phyloP scores from a whole-genome alignment of 2,797 vertebrate species.

The Lateolabrax maculatus region DNA sequence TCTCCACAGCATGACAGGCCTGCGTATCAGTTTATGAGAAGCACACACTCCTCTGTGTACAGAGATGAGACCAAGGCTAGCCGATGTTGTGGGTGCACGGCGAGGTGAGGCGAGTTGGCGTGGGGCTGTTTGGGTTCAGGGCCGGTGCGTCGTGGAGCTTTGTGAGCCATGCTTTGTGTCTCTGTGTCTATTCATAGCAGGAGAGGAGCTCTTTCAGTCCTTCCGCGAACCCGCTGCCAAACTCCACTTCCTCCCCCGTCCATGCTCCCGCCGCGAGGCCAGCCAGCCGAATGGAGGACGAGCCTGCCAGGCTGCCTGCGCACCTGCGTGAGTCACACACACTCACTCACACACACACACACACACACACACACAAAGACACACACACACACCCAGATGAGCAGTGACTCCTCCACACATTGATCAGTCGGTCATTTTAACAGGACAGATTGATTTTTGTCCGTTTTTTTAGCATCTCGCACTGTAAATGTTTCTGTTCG shows the following conservation, averaged over 20 bases:
- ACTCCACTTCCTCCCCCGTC: constrained; percentile 93
- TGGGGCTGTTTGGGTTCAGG: constrained; percentile 77
- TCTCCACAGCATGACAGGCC: constrained; percentile 3
- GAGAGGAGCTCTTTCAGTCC: constrained; percentile 97
- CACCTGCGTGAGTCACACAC: constrained; percentile 95
- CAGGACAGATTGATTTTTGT: constrained; percentile 36
- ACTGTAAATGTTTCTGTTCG: constrained; percentile 30
- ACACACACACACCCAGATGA: constrained; percentile 51
- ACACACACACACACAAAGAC: constrained; percentile 51
- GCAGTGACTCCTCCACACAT: constrained; percentile 50
- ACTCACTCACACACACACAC: constrained; percentile 27
- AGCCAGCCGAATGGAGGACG: constrained; percentile 95
- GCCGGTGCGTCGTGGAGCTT: constrained; percentile 70
- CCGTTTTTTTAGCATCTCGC: constrained; percentile 11
- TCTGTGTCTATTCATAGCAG: constrained; percentile 92
- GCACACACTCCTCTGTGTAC: background rate
- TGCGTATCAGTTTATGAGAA: constrained; percentile 20
- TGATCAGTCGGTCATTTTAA: constrained; percentile 46
- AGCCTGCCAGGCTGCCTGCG: constrained; percentile 91
- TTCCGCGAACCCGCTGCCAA: constrained; percentile 93
- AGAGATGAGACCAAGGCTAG: constrained; percentile 21
- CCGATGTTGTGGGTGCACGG: constrained; percentile 45
- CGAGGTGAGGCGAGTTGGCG: constrained; percentile 57
- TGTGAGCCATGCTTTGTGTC: constrained; percentile 86
- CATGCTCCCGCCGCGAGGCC: constrained; percentile 92